phyloP scores from a whole-genome alignment of 2,113 vertebrate genomes.

The Polypterus bichir region DNA sequence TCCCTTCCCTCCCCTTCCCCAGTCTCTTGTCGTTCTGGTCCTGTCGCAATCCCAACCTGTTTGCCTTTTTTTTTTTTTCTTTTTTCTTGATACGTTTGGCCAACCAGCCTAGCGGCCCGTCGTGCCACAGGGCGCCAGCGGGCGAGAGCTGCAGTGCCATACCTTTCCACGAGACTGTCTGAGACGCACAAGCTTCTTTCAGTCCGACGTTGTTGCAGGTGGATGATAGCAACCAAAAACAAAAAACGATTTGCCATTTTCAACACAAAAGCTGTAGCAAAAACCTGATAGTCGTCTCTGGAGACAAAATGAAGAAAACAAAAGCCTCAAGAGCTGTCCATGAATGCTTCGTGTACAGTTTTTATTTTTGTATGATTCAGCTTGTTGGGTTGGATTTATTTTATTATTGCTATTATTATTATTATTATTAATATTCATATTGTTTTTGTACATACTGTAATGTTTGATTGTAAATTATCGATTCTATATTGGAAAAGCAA shows the following conservation, averaged over 20 bases:
- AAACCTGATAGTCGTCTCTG: conserved; percentile 66
- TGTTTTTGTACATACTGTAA: conserved; percentile 72
- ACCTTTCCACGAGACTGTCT: too few relatives aligned
- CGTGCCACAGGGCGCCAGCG: too few relatives aligned
- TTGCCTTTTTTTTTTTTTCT: too few relatives aligned
- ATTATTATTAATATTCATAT: conserved; percentile 30
- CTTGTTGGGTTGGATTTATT: conserved; percentile 49
- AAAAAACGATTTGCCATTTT: conserved; percentile 54
- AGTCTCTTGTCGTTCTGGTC: too few relatives aligned
- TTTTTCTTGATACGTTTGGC: too few relatives aligned
- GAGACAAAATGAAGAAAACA: conserved; percentile 39
- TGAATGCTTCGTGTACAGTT: conserved; percentile 71
- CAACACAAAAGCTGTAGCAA: conserved; percentile 82
- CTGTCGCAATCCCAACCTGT: too few relatives aligned
- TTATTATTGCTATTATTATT: conserved; percentile 49
- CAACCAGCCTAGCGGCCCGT: too few relatives aligned
- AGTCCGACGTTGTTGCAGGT: conserved; percentile 33
- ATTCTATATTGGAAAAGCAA: conserved; percentile 33
- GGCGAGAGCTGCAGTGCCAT: too few relatives aligned
- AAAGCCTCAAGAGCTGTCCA: conserved; percentile 48
- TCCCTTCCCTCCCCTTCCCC: too few relatives aligned
- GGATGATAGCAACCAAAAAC: conserved; percentile 37
- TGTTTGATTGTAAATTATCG: conserved; percentile 72
- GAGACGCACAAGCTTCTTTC: too few relatives aligned
- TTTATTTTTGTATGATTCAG: conserved; percentile 74